Base-by-base conservation (phyloP, 2,113 vertebrate genomes). In the Nansenia antarctica region DNA sequence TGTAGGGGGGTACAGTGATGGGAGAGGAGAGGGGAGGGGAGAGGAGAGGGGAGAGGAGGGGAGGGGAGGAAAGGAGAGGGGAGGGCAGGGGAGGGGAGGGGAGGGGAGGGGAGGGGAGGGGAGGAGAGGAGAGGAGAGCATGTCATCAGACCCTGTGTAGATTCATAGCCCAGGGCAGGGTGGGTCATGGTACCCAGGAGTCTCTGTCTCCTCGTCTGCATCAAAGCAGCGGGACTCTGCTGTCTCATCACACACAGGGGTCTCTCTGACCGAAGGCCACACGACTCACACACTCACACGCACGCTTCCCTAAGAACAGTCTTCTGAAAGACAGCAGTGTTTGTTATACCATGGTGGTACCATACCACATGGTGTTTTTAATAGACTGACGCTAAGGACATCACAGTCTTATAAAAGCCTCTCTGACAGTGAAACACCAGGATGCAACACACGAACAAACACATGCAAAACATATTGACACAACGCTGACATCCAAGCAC, bases 401-500 rank as follows among this genome's bases (percentile, higher is more conserved):
- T 75, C 73, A 84, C 78, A 77, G 22, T 61, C 20, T 60, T 3
- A 64, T 57, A 22, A 82, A 86, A 73, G 32, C 35, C 39, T 70
- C 62, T 75, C 60, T 30, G 53, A 80, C 74, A 81, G 29, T 88
- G 82, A 85, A 84, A 67, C 86, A 80, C 79, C 77, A 57, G 79
- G 83, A 79, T 67, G 72, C 66, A 59, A 26, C 58, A 75, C 52
- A 39, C 64, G 49, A 9, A 32, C 62, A 71, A 63, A 62, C 30
- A 52, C 45, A 42, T n/a, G n/a, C n/a, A n/a, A n/a, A n/a, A n/a
- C n/a, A n/a, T n/a, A n/a, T n/a, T n/a, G n/a, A n/a, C n/a, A n/a
- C n/a, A n/a, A n/a, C n/a, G n/a, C n/a, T n/a, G n/a, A n/a, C n/a
- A n/a, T n/a, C n/a, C n/a, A n/a, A n/a, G n/a, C n/a, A n/a, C n/a